A percentile compares a stretch with the other conserved stretches of the same genome.
Conservation (phyloP, 2,113 vertebrate genomes). For the Geococcyx californianus region DNA sequence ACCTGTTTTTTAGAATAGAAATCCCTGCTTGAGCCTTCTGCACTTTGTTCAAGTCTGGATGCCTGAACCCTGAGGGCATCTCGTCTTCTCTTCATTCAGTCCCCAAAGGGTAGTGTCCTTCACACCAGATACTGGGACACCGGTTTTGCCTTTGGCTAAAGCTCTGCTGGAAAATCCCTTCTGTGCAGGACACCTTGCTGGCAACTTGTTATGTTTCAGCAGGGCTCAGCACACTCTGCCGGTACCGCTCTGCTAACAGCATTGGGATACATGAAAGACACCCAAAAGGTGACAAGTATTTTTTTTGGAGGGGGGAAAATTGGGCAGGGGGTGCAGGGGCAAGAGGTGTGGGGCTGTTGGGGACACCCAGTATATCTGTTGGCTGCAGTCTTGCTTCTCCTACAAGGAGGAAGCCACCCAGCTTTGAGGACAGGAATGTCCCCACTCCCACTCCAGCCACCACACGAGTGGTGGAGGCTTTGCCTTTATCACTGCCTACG, state of each 20-base stretch:
- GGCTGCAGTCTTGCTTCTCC: background rate
- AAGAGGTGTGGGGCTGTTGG: background rate
- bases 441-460: background rate
- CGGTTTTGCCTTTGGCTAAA: background rate
- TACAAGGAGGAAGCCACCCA: background rate
- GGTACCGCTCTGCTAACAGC: background rate
- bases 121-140: background rate
- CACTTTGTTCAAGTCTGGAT: background rate
- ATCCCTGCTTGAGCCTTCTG: background rate
- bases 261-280: background rate
- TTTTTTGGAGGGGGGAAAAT: fast-evolving
- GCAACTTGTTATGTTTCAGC: background rate
- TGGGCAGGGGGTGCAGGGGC: too few species aligned
- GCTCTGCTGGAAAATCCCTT: background rate
- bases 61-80: background rate
- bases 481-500: background rate
- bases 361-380: background rate
- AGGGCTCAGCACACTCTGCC: background rate
- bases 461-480: background rate
- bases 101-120: background rate
- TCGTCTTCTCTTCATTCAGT: background rate
- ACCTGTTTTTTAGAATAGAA: background rate
- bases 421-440: background rate
- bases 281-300: background rate
- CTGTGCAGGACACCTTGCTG: background rate